A percentile compares a stretch with the other conserved stretches of the same genome.
phyloP scores from a whole-genome alignment of 2,888 invertebrate genomes.

The Eristalis tenax region DNA sequence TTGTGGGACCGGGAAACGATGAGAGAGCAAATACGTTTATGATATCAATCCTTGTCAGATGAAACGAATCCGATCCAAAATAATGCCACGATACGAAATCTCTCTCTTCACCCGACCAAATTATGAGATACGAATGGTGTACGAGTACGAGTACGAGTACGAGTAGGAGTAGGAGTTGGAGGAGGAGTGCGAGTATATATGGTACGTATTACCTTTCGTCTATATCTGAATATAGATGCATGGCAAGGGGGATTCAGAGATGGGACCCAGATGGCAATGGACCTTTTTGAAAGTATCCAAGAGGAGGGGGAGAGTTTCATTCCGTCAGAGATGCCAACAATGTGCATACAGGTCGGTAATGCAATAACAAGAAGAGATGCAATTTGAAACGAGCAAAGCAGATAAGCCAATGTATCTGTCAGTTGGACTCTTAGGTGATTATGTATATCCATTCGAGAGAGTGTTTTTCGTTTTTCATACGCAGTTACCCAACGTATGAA shows the following conservation, averaged over 20 bases:
- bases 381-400: constrained; percentile 28
- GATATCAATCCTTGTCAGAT: constrained; percentile 70
- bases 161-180: too few species aligned
- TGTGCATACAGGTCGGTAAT: constrained; percentile 42
- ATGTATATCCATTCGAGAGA: constrained; percentile 37
- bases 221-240: constrained; percentile 20
- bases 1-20: constrained; percentile 35
- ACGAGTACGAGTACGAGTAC: neutral
- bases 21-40: constrained; percentile 68
- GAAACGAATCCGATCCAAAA: constrained; percentile 66
- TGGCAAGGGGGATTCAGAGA: constrained; percentile 1
- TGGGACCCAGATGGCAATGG: neutral
- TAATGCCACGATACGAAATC: constrained; percentile 45
- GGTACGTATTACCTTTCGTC: constrained; percentile 50
- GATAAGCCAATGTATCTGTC: constrained; percentile 57
- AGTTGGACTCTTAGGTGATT: constrained; percentile 68
- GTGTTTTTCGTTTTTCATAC: constrained; percentile 15
- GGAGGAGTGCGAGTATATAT: neutral
- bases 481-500: neutral
- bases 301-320: constrained; percentile 5
- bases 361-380: constrained; percentile 40
- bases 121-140: constrained; percentile 13
- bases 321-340: constrained; percentile 16
- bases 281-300: constrained; percentile 30
- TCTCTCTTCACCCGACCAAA: constrained; percentile 24